Conservation (phyloP, 1,140 invertebrate genomes). For the Himalopsyche phryganea region DNA sequence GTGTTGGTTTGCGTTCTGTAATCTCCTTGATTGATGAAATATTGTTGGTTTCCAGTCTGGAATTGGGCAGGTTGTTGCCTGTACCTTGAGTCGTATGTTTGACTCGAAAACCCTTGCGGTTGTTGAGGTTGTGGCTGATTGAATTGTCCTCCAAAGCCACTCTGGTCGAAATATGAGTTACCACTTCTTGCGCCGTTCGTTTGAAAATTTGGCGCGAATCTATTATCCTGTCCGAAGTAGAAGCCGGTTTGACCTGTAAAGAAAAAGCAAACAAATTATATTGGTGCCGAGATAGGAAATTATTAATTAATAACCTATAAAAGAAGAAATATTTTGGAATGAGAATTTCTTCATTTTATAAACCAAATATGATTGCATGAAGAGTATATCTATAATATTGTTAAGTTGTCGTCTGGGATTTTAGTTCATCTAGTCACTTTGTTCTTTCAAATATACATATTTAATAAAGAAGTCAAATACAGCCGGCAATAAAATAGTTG, state of each 20-base stretch:
- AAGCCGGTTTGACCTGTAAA: slow-evolving; percentile 28
- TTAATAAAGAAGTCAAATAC: too few species aligned
- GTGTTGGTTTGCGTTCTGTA: not conserved
- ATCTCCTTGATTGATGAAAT: too few species aligned
- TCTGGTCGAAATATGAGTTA: slow-evolving; percentile 23
- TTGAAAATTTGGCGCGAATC: slow-evolving; percentile 23
- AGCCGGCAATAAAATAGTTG: too few species aligned
- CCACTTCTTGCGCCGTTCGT: slow-evolving; percentile 1
- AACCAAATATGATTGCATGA: too few species aligned
- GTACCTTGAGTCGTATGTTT: slow-evolving; percentile 3
- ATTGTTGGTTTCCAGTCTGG: slow-evolving; percentile 34
- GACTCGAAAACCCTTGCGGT: slow-evolving; percentile 16
- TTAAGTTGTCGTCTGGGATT: too few species aligned
- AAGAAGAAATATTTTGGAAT: too few species aligned
- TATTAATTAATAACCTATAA: too few species aligned
- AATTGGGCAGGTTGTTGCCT: slow-evolving; percentile 48
- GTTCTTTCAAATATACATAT: too few species aligned
- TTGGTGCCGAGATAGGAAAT: not conserved
- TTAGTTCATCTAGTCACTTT: too few species aligned
- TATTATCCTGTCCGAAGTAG: slow-evolving; percentile 31
- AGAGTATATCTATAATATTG: too few species aligned
- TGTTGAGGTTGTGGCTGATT: slow-evolving; percentile 19
- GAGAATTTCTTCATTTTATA: too few species aligned
- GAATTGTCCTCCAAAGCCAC: slow-evolving; percentile 25
- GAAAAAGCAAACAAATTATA: slow-evolving; percentile 10